Percentiles rank a stretch among this genome's conserved stretches.
phyloP scores from a whole-genome alignment of 2,113 vertebrate genomes.

The Excalfactoria chinensis region DNA sequence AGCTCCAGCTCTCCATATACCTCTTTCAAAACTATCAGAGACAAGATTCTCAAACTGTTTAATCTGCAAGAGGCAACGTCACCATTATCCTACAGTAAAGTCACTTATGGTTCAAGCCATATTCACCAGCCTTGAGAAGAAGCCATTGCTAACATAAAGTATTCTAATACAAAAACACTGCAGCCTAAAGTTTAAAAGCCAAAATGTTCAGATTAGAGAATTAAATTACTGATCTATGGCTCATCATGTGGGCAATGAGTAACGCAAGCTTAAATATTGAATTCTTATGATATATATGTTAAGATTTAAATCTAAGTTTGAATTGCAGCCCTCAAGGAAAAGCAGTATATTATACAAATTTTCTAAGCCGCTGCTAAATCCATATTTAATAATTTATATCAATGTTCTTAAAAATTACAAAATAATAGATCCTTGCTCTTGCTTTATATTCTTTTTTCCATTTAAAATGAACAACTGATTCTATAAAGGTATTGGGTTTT shows the following conservation, averaged over 20 bases:
- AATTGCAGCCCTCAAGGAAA: slow-evolving; percentile 14
- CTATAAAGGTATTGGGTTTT: background rate
- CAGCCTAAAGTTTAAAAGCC: background rate
- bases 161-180: background rate
- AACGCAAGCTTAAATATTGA: background rate
- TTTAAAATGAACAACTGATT: background rate
- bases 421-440: background rate
- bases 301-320: background rate
- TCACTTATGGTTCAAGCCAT: background rate
- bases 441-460: background rate
- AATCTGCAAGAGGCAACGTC: background rate
- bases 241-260: background rate
- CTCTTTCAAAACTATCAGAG: background rate
- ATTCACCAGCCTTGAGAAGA: background rate
- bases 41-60: background rate
- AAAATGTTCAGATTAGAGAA: background rate
- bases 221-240: background rate
- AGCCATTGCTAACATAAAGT: background rate
- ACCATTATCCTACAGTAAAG: background rate
- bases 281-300: background rate
- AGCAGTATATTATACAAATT: background rate
- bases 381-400: background rate
- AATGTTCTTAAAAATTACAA: background rate
- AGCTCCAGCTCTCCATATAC: background rate
- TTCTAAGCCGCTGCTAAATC: slow-evolving; percentile 59